Evolutionary conservation across 2,888 invertebrate species (phyloP).

Genomic region (Epistrophe eligans): DNA sequence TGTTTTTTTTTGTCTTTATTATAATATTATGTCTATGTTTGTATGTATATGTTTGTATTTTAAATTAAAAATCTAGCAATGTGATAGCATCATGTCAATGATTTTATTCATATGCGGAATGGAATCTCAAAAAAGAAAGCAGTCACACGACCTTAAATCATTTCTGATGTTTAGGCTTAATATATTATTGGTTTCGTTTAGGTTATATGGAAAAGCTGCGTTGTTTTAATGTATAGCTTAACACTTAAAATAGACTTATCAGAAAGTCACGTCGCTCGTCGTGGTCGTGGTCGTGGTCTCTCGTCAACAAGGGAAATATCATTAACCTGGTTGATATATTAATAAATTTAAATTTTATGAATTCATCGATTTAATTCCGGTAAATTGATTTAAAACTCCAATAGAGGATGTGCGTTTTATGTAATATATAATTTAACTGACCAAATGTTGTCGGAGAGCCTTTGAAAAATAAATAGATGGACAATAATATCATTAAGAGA

Average conservation of each 20-base stretch:
- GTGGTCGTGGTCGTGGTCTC: background rate
- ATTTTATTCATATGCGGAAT: constrained; percentile 11
- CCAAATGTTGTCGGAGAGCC: background rate
- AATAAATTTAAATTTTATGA: background rate
- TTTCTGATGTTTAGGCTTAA: background rate
- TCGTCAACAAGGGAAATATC: background rate
- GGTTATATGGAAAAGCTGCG: background rate
- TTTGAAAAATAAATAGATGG: background rate
- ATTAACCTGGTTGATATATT: background rate
- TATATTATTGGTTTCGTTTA: background rate
- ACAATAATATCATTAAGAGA: background rate
- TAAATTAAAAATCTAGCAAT: background rate
- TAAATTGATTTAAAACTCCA: background rate
- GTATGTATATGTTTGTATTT: background rate
- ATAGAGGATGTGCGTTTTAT: background rate
- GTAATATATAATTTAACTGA: background rate
- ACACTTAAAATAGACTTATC: background rate
- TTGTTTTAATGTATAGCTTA: constrained; percentile 10
- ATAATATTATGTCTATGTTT: background rate
- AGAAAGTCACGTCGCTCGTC: background rate
- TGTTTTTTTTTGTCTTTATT: constrained; percentile 1
- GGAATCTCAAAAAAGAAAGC: constrained; percentile 25
- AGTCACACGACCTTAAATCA: constrained; percentile 31
- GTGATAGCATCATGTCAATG: background rate
- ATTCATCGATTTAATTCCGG: background rate